A percentile compares a stretch with the other conserved stretches of the same genome.
phyloP scores from a whole-genome alignment of 2,888 invertebrate species.

The Drosophila percnosoma region DNA sequence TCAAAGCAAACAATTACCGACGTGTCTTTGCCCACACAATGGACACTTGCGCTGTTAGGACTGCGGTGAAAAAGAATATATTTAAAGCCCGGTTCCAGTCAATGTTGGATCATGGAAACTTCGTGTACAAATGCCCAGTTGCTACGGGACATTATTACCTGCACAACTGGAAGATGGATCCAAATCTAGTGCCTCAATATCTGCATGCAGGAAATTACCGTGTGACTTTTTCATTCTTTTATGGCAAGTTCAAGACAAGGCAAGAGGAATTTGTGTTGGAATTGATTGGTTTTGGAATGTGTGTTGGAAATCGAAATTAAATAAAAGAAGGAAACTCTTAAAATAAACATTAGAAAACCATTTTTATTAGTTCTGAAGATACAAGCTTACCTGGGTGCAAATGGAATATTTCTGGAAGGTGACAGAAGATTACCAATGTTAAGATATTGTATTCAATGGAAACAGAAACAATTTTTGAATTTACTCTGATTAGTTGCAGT shows the following conservation, averaged over 20 bases:
- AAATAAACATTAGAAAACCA: background rate
- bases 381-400: background rate
- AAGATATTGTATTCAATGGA: too few relatives aligned
- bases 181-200: constrained; percentile 49
- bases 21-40: constrained; percentile 5
- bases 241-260: constrained; percentile 62
- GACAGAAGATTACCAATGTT: too few relatives aligned
- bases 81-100: constrained; percentile 68
- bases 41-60: constrained; percentile 51
- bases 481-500: too few relatives aligned
- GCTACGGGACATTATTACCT: constrained; percentile 53
- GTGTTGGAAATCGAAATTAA: background rate
- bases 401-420: background rate
- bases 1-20: constrained; percentile 52
- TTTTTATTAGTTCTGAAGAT: background rate
- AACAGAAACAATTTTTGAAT: too few relatives aligned
- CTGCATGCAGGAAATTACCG: constrained; percentile 60
- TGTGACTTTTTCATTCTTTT: constrained; percentile 50
- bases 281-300: constrained; percentile 20
- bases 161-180: constrained; percentile 50
- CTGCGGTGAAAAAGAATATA: constrained; percentile 48
- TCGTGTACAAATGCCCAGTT: constrained; percentile 69
- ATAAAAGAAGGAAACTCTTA: background rate
- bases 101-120: constrained; percentile 64
- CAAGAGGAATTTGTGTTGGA: constrained; percentile 51